phyloP scores from a whole-genome alignment of 2,113 vertebrate species.

The Mormoops blainvillei region DNA sequence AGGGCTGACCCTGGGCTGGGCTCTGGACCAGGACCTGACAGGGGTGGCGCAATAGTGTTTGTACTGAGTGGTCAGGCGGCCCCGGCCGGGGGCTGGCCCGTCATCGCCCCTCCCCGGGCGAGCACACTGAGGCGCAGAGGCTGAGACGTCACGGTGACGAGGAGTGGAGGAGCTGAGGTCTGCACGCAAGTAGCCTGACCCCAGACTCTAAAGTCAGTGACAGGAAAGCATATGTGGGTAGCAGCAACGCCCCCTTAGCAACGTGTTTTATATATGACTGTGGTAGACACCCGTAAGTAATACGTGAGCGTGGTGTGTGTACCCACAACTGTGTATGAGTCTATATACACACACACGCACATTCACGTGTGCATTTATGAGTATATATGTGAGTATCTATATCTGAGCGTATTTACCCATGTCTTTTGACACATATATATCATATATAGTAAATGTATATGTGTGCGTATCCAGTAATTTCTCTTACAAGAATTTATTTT shows the following conservation, averaged over 20 bases:
- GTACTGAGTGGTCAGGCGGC: rapidly evolving
- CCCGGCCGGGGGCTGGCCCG: too few relatives aligned
- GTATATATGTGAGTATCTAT: not conserved
- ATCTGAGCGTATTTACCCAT: not conserved
- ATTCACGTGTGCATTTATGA: not conserved
- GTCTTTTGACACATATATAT: not conserved
- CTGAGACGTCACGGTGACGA: rapidly evolving
- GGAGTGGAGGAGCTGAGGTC: not conserved
- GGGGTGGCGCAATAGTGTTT: rapidly evolving
- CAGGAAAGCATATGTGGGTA: not conserved
- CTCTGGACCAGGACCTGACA: too few relatives aligned
- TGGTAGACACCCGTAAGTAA: not conserved
- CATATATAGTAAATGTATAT: not conserved
- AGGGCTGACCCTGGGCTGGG: too few relatives aligned
- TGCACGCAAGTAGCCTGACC: not conserved
- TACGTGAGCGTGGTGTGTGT: rapidly evolving
- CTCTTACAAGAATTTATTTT: not conserved
- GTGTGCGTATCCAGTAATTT: not conserved
- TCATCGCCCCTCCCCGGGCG: not conserved
- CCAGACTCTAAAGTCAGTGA: not conserved
- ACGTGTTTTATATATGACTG: too few relatives aligned
- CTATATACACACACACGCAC: not conserved
- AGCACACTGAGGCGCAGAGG: not conserved
- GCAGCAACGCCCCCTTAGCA: too few relatives aligned
- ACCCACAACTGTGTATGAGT: too few relatives aligned